Evolutionary conservation across 1,140 invertebrate genomes (phyloP).

Genomic region (Mycetomoellerius zeteki): DNA sequence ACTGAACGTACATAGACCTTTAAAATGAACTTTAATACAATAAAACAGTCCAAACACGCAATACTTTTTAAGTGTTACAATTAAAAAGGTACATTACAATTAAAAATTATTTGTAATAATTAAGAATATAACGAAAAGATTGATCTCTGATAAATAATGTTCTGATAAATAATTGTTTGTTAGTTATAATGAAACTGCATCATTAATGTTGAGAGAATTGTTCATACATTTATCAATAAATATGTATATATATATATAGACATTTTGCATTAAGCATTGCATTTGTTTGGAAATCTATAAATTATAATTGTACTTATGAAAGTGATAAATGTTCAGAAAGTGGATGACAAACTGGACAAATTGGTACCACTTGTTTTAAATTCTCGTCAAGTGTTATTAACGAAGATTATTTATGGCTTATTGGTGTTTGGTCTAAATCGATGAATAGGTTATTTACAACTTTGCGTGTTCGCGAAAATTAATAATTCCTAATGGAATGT

Average conservation of each 20-base stretch:
- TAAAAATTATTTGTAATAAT: not conserved
- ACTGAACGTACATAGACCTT: not conserved
- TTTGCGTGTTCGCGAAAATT: slow-evolving; percentile 37
- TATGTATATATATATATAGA: not conserved
- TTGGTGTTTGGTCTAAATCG: slow-evolving; percentile 24
- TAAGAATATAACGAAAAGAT: not conserved
- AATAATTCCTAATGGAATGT: slow-evolving; percentile 48
- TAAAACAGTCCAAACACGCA: not conserved
- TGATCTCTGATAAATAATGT: not conserved
- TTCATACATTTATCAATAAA: not conserved
- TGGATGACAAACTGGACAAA: not conserved
- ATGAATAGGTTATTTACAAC: slow-evolving; percentile 52
- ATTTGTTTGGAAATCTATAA: slow-evolving; percentile 4
- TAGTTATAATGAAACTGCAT: not conserved
- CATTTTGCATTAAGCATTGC: not conserved
- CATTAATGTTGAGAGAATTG: not conserved
- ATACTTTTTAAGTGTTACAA: not conserved
- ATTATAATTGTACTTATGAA: not conserved
- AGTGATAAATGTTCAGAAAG: slow-evolving; percentile 13
- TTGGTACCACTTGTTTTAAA: slow-evolving; percentile 25
- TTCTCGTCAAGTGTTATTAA: slow-evolving; percentile 51
- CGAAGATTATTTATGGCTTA: slow-evolving; percentile 30
- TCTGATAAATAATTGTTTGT: too few relatives aligned
- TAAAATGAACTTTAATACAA: not conserved
- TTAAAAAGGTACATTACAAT: not conserved